Evolutionary conservation across 2,797 vertebrate species (phyloP), one percentile per base, ranked within the genome.

Genomic region (Tokudaia muenninki): DNA sequence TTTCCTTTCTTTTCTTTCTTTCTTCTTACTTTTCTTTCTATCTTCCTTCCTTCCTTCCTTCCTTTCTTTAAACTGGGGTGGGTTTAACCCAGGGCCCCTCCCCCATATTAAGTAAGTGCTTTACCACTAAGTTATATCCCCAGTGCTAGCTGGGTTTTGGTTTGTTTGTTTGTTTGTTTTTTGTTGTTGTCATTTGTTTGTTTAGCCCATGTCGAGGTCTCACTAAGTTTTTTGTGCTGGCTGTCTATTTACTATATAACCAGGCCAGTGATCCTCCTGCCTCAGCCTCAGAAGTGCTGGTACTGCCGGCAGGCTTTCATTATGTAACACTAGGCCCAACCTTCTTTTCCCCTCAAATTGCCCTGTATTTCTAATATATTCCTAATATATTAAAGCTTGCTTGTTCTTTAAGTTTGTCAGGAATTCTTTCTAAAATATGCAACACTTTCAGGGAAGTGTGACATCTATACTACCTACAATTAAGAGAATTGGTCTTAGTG

Each of bases 341-440:
- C 57, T 63, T 92, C 10, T 67, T 75, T 88, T 67, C 52, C 67
- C n/a, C 9, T 14, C 24, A 44, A 31, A 12, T 89, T 70, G 9
- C 29, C 81, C 91, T 79, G n/a, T 22, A 80, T 52, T 52, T 52
- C 52, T 52, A 52, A 52, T 52, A 52, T 17, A 34, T 37, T 86
- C 70, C n/a, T 52, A 24, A 92, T 61, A 65, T 13, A 2, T 52
- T 34, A 94, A 95, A 61, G 78, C 19, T 90, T 6, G 63, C 57
- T 93, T 90, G 16, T 87, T 91, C 24, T 47, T 83, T 65, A 44
- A 26, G 3, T 90, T 92, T 91, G 37, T 67, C 63, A 90, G 91
- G 22, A 87, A 94, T 88, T 92, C 50, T 83, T 90, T 89, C 67
- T 57, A 67, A 92, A 94, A 63, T 78, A 12, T 29, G 52, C 29